Percentiles rank a stretch among this genome's conserved stretches.
phyloP scores from a whole-genome alignment of 2,888 invertebrate species.

The Mesorhabditis sp. region DNA sequence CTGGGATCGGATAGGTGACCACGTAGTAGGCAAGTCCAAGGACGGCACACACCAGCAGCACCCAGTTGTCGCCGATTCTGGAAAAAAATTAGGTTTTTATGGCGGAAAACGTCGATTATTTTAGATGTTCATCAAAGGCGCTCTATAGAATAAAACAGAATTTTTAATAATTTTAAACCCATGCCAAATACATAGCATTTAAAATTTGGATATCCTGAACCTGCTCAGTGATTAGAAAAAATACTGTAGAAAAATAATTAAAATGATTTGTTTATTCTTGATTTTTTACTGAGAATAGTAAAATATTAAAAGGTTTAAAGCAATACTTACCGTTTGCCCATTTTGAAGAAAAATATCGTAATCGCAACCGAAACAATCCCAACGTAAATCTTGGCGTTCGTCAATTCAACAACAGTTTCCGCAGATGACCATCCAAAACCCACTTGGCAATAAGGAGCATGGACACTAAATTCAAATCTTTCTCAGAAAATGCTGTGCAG shows the following conservation, averaged over 20 bases:
- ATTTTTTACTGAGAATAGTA: too few species aligned
- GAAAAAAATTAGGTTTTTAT: too few species aligned
- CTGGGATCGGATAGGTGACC: neutral
- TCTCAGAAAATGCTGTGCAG: neutral
- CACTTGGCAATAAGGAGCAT: neutral
- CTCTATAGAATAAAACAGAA: too few species aligned
- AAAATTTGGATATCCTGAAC: too few species aligned
- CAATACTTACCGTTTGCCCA: neutral
- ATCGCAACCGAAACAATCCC: conserved; percentile 2
- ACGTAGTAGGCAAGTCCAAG: neutral
- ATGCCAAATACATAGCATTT: too few species aligned
- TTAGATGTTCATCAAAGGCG: too few species aligned
- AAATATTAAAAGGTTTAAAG: neutral
- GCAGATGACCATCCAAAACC: neutral
- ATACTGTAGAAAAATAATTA: too few species aligned
- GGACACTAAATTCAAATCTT: neutral
- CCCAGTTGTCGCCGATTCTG: conserved; percentile 1
- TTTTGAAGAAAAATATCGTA: neutral
- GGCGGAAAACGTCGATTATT: too few species aligned
- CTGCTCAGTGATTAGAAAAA: too few species aligned
- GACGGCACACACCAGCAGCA: neutral
- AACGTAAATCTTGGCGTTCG: neutral
- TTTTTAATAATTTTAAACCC: too few species aligned
- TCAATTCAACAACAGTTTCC: neutral
- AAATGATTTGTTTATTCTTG: too few species aligned